Evolutionary conservation across 2,797 vertebrate species (phyloP).

Genomic region (Hybognathus amarus): DNA sequence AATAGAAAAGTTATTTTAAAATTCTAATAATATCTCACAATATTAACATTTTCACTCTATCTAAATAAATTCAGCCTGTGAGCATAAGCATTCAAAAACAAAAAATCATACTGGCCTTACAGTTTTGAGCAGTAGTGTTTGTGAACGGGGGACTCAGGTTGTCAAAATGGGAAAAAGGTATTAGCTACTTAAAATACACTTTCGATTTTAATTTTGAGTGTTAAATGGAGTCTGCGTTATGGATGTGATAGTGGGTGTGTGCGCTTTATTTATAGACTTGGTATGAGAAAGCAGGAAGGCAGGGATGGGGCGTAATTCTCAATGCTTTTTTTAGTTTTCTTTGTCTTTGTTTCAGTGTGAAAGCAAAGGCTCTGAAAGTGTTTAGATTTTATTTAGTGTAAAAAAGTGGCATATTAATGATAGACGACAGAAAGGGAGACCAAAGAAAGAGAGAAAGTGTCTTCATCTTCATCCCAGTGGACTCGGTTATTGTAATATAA

Average conservation of each 20-base stretch:
- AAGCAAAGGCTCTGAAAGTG: background rate
- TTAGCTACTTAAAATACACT: background rate
- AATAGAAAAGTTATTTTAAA: background rate
- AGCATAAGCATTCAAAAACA: background rate
- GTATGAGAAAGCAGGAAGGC: conserved; percentile 17
- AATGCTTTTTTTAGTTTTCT: conserved; percentile 8
- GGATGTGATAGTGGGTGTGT: conserved; percentile 16
- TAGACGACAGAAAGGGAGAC: background rate
- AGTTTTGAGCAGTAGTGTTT: background rate
- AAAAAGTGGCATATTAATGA: background rate
- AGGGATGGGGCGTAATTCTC: conserved; percentile 11
- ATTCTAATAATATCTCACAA: background rate
- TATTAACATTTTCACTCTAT: background rate
- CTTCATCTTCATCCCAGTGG: background rate
- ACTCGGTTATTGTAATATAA: background rate
- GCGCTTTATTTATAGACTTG: conserved; percentile 33
- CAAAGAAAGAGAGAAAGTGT: background rate
- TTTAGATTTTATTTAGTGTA: background rate
- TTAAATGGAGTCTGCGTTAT: background rate
- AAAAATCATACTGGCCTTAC: background rate
- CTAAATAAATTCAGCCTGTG: background rate
- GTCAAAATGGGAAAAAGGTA: background rate
- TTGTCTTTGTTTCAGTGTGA: conserved; percentile 19
- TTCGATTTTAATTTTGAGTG: background rate
- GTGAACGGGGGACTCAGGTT: background rate